Percentiles rank a stretch among this genome's conserved stretches.
Conservation (phyloP, 2,797 vertebrate genomes). For the Macroramphosus scolopax region DNA sequence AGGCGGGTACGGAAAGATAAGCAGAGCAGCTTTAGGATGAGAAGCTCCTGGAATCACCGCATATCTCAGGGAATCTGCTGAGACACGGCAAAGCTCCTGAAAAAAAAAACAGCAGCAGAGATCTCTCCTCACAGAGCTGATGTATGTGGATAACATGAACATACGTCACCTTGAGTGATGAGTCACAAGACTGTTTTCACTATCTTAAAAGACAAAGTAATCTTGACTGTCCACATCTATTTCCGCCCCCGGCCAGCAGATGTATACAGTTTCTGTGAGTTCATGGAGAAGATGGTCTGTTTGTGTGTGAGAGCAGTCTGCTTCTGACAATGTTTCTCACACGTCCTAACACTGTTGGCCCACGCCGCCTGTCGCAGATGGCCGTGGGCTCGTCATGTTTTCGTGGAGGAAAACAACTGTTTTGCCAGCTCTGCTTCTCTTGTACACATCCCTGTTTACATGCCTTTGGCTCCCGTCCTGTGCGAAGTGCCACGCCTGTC, state of each 20-base stretch:
- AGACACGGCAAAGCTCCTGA: too few relatives aligned
- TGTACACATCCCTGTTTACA: constrained; percentile 57
- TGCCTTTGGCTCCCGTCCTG: constrained; percentile 55
- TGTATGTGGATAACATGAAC: too few relatives aligned
- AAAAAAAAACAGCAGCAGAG: too few relatives aligned
- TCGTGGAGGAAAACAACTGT: constrained; percentile 66
- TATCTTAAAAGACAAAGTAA: too few relatives aligned
- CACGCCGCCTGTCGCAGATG: constrained; percentile 56
- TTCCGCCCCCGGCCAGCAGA: constrained; percentile 23
- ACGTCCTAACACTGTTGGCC: constrained; percentile 50
- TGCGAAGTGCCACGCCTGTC: constrained; percentile 48
- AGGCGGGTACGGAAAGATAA: too few relatives aligned
- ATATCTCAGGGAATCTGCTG: too few relatives aligned
- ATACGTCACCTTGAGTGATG: constrained; percentile 26
- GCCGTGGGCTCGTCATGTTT: constrained; percentile 56
- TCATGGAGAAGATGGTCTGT: constrained; percentile 35
- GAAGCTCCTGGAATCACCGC: too few relatives aligned
- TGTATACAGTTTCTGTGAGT: constrained; percentile 16
- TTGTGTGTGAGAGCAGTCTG: constrained; percentile 44
- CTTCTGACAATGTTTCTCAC: constrained; percentile 50
- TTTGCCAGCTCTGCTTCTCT: constrained; percentile 54
- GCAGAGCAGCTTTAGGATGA: too few relatives aligned
- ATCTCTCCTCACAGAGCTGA: too few relatives aligned
- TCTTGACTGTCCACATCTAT: too few relatives aligned
- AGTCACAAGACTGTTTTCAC: constrained; percentile 21